Conservation (phyloP, 2,797 vertebrate genomes). For the Mormyrus proboscirostris region DNA sequence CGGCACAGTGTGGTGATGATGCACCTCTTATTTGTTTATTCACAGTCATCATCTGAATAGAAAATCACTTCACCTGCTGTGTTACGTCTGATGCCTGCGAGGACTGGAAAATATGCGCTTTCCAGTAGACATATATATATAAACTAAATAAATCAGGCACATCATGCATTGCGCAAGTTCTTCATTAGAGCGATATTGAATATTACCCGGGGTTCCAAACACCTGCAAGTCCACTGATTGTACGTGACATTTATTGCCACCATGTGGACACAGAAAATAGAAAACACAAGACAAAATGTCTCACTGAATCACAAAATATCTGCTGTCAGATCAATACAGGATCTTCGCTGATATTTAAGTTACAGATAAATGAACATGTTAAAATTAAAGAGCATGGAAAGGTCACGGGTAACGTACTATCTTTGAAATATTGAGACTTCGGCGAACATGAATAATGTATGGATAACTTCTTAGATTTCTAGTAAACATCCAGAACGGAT, state of each 20-base stretch:
- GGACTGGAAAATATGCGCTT: neutral
- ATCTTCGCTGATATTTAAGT: neutral
- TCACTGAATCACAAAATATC: neutral
- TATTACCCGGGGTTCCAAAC: neutral
- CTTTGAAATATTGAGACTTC: neutral
- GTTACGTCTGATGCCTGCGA: neutral
- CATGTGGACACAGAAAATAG: neutral
- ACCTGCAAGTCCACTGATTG: neutral
- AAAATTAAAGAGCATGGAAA: neutral
- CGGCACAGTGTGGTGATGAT: neutral
- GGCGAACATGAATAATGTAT: neutral
- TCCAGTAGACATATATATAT: neutral
- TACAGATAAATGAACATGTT: neutral
- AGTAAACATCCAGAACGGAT: neutral
- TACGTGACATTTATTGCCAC: constrained; percentile 1
- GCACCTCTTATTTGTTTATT: neutral
- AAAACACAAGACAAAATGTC: neutral
- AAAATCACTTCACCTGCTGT: constrained; percentile 3
- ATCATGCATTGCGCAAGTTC: neutral
- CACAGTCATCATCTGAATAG: neutral
- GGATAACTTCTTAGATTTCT: neutral
- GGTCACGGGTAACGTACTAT: neutral
- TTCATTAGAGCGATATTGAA: neutral
- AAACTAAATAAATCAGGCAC: neutral
- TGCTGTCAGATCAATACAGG: neutral